Evolutionary conservation across 2,113 vertebrate genomes (phyloP), one percentile per base, ranked within the genome.

Genomic region (Ariopsis seemanni): DNA sequence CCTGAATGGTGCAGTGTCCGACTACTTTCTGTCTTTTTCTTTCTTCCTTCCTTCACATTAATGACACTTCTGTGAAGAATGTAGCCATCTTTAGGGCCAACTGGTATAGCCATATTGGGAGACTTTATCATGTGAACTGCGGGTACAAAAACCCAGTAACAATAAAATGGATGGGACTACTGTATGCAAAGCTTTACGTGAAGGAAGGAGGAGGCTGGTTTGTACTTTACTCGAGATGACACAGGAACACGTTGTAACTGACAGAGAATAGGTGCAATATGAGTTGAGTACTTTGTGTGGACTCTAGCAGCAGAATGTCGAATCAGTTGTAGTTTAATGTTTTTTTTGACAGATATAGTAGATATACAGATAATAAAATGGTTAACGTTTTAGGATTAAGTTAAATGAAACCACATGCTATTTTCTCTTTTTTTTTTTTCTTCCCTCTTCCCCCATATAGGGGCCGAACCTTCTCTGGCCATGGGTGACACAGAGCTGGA

Each of bases 401-500:
- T 2, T 50, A n/a, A 53, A 52, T 22, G 10, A n/a, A 77, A 10
- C 72, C 17, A 74, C 12, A n/a, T 86, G 78, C 90, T 79, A 10
- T 67, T 62, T 65, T 83, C 82, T 85, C 10, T 7, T 91, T 10
- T 20, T 20, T 60, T 12, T 42, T 58, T 69, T 18, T 8, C 90
- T 12, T 88, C 2, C 69, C 9, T 12, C 90, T 10, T 85, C 14
- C 48, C 22, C 30, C 71, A 27, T 69, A 4, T 87, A 94, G 93
- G 60, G 90, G 91, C 92, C 89, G 91, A 63, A 90, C 90, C 89
- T 89, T 90, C 86, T 83, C 83, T 80, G 22, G 91, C 89, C 93
- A 95, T 93, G 96, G 96, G 96, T 93, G 96, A 96, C 89, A 87
- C 91, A 0, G 94, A 95, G 84, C 92, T 92, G 91, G 96, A 96